phyloP scores from a whole-genome alignment of 2,797 vertebrate genomes.

The Selene dorsalis region DNA sequence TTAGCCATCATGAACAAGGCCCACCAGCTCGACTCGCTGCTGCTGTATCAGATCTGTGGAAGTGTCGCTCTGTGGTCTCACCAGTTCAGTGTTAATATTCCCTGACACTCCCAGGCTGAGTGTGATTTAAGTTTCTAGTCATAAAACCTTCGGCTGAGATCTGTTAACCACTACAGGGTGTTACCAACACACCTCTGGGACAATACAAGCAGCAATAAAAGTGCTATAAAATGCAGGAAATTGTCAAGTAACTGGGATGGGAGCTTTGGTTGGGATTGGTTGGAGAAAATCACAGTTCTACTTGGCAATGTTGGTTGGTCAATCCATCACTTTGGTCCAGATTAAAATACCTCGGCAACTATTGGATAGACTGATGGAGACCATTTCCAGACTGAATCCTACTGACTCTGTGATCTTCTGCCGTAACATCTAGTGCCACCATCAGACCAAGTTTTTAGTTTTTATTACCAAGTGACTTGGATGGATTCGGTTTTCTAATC shows the following conservation, averaged over 20 bases:
- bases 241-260: slow-evolving; percentile 61
- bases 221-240: slow-evolving; percentile 74
- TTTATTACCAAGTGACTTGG: not conserved
- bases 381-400: slow-evolving; percentile 5
- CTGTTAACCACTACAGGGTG: slow-evolving; percentile 67
- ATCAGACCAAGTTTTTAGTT: not conserved
- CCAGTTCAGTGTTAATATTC: slow-evolving; percentile 70
- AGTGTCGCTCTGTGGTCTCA: slow-evolving; percentile 38
- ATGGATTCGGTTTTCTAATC: too few species aligned
- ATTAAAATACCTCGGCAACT: not conserved
- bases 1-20: slow-evolving; percentile 60
- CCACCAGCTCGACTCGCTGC: slow-evolving; percentile 43
- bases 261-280: slow-evolving; percentile 25
- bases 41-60: slow-evolving; percentile 35
- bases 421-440: not conserved
- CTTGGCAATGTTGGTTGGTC: not conserved
- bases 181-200: slow-evolving; percentile 72
- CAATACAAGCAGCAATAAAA: slow-evolving; percentile 71
- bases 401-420: not conserved
- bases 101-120: slow-evolving; percentile 51
- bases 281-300: slow-evolving; percentile 12
- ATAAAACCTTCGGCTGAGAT: slow-evolving; percentile 67
- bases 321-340: not conserved
- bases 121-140: slow-evolving; percentile 65
- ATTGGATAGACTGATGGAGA: not conserved